Evolutionary conservation across 2,113 vertebrate genomes (phyloP).

Genomic region (Clarias macrocephalus): DNA sequence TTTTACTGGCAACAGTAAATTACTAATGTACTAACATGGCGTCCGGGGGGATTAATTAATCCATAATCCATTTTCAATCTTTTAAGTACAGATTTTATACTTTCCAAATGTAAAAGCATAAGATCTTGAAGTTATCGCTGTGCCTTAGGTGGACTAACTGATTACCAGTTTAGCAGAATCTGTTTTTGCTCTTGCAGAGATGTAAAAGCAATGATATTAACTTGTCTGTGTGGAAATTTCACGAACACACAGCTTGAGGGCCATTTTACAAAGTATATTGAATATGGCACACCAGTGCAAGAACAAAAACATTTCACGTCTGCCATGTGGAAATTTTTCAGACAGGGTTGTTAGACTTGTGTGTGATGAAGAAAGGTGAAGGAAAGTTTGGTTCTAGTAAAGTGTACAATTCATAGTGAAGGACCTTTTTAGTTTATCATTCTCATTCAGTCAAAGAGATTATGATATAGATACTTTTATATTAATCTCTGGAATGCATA

Average conservation of each 20-base stretch:
- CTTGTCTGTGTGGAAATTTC: not conserved
- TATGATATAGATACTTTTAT: not conserved
- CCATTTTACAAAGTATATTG: not conserved
- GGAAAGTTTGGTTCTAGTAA: not conserved
- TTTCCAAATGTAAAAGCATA: not conserved
- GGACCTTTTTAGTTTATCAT: not conserved
- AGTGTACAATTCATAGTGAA: not conserved
- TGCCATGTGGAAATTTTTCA: not conserved
- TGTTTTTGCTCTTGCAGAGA: not conserved
- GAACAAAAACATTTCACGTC: not conserved
- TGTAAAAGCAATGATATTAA: not conserved
- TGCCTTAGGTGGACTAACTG: not conserved
- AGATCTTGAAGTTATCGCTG: not conserved
- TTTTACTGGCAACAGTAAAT: too few relatives aligned
- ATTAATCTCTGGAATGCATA: not conserved
- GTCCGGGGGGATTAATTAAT: not conserved
- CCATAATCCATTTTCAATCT: not conserved
- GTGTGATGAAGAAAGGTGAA: not conserved
- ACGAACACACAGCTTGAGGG: not conserved
- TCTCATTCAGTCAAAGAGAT: not conserved
- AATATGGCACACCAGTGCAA: not conserved
- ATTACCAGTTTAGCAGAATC: not conserved
- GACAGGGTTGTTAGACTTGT: not conserved
- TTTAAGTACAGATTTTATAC: not conserved
- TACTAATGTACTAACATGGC: too few relatives aligned